Evolutionary conservation across 1,140 invertebrate genomes (phyloP).

Genomic region (Pteromalus puparum): DNA sequence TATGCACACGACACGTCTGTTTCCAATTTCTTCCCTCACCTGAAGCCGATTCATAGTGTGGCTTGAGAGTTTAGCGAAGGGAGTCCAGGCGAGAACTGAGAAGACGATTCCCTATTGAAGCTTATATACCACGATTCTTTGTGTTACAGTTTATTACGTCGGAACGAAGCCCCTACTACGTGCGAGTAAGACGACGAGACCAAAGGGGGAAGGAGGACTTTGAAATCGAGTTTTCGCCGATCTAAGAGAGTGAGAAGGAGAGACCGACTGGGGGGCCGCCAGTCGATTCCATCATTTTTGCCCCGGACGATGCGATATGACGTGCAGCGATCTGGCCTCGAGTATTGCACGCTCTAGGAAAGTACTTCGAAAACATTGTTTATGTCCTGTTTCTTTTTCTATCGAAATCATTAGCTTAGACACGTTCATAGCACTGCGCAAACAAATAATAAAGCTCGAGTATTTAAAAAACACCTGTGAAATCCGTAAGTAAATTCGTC

Average conservation of each 20-base stretch:
- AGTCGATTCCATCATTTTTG: not conserved
- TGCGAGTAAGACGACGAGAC: not conserved
- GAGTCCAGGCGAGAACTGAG: constrained; percentile 66
- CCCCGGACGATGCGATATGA: no score
- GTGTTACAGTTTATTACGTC: constrained; percentile 70
- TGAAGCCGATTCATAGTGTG: constrained; percentile 69
- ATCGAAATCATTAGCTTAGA: no score
- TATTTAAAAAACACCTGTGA: not conserved
- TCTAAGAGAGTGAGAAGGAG: not conserved
- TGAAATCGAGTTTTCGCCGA: constrained; percentile 33
- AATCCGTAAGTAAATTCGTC: not conserved
- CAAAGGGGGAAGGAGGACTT: not conserved
- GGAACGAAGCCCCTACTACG: not conserved
- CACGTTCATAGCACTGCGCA: no score
- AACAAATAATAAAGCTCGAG: not conserved
- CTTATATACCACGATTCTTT: constrained; percentile 72
- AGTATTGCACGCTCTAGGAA: no score
- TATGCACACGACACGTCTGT: not conserved
- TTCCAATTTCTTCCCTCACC: constrained; percentile 58
- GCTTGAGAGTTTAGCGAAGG: constrained; percentile 55
- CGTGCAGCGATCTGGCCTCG: no score
- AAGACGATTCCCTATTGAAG: constrained; percentile 63
- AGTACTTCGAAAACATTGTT: not conserved
- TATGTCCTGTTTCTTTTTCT: no score
- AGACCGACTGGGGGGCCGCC: not conserved